Conservation (phyloP, 2,113 vertebrate species). For the Gambusia holbrooki region DNA sequence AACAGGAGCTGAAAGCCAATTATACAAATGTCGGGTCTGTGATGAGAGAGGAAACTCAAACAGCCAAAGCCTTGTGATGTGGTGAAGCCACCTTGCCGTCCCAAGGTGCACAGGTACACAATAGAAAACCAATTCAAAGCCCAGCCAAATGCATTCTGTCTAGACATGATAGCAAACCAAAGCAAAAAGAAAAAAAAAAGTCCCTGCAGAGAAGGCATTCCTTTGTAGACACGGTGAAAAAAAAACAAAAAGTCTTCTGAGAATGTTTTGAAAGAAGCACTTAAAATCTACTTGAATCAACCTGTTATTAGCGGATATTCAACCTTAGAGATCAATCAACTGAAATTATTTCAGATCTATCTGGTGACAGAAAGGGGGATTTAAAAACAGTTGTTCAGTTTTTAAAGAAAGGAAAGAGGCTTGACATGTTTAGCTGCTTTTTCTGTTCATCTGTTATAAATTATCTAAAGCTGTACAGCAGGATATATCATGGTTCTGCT, state of each 20-base stretch:
- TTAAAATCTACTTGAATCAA: slow-evolving; percentile 53
- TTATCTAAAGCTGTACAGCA: neutral
- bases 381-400: neutral
- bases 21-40: slow-evolving; percentile 46
- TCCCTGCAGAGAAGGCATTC: slow-evolving; percentile 38
- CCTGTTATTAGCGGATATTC: slow-evolving; percentile 25
- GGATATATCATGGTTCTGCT: slow-evolving; percentile 3
- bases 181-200: slow-evolving; percentile 19
- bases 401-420: slow-evolving; percentile 1
- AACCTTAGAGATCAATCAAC: slow-evolving; percentile 46
- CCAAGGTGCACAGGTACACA: slow-evolving; percentile 57
- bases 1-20: slow-evolving; percentile 58
- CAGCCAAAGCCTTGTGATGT: slow-evolving; percentile 73
- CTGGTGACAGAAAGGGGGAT: slow-evolving; percentile 2
- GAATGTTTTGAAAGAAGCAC: slow-evolving; percentile 57
- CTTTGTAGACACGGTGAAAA: slow-evolving; percentile 22
- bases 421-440: neutral
- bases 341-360: slow-evolving; percentile 19
- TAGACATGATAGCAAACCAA: slow-evolving; percentile 65
- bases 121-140: slow-evolving; percentile 57
- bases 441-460: slow-evolving; percentile 9
- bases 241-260: slow-evolving; percentile 18
- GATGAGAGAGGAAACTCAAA: slow-evolving; percentile 59
- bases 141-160: slow-evolving; percentile 54
- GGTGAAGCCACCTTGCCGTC: slow-evolving; percentile 55